Evolutionary conservation across 2,797 vertebrate species (phyloP).

Genomic region (Euphonia xanthogaster): DNA sequence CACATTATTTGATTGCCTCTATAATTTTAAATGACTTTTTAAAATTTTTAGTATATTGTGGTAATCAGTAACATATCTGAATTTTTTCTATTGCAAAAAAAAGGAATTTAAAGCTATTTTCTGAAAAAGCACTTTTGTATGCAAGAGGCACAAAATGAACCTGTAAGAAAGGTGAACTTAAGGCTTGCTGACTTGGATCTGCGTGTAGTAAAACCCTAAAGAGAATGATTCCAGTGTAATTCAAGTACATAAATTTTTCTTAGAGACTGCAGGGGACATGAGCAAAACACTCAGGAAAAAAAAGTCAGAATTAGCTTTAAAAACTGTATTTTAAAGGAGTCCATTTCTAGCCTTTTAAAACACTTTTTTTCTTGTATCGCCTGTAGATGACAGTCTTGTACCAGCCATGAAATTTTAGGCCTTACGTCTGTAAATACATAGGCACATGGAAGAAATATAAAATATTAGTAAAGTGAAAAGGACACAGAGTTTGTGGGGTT

Average conservation of each 20-base stretch:
- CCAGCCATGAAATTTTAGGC: neutral
- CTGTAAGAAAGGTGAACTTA: neutral
- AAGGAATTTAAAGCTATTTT: neutral
- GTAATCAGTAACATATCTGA: neutral
- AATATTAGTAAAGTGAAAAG: neutral
- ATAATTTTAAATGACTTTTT: neutral
- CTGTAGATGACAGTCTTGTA: conserved; percentile 65
- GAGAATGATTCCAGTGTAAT: neutral
- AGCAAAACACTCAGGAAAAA: accelerated
- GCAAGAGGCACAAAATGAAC: neutral
- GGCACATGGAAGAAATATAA: neutral
- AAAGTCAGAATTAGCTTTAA: neutral
- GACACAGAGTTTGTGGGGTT: neutral
- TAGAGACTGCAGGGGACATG: neutral
- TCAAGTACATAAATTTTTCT: neutral
- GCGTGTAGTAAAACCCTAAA: neutral
- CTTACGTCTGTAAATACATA: accelerated
- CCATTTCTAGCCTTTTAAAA: accelerated
- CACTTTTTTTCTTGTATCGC: neutral
- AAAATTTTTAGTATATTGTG: neutral
- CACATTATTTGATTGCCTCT: too few species aligned
- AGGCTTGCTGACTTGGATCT: neutral
- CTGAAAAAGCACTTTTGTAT: neutral
- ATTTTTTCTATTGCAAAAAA: neutral
- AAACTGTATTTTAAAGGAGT: neutral